A percentile compares a stretch with the other conserved stretches of the same genome.
Conservation (phyloP, 1,140 invertebrate genomes). For the Oedothorax gibbosus region DNA sequence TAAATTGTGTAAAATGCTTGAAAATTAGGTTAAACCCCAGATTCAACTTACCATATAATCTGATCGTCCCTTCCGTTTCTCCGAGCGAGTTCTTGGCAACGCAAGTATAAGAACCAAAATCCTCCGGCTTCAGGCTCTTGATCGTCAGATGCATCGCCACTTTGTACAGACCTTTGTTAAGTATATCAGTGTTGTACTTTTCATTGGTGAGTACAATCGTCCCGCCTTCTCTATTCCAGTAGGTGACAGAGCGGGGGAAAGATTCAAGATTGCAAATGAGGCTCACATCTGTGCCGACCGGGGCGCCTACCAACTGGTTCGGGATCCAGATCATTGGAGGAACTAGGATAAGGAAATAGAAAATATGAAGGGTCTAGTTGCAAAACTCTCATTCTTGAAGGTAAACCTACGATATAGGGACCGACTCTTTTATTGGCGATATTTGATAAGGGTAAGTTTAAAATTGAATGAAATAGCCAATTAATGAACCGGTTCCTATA, state of each 20-base stretch:
- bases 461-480: too few relatives aligned
- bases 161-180: slow-evolving; percentile 61
- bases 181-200: slow-evolving; percentile 34
- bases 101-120: slow-evolving; percentile 89
- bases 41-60: slow-evolving; percentile 84
- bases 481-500: too few relatives aligned
- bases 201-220: slow-evolving; percentile 45
- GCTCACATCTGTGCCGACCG: slow-evolving; percentile 68
- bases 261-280: slow-evolving; percentile 69
- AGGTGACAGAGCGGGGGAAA: slow-evolving; percentile 63
- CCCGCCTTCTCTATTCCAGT: slow-evolving; percentile 63
- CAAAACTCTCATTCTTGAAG: neutral
- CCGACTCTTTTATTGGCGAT: too few relatives aligned
- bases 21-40: too few relatives aligned
- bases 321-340: slow-evolving; percentile 71
- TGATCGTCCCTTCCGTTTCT: slow-evolving; percentile 90
- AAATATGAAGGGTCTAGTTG: neutral
- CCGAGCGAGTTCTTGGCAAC: slow-evolving; percentile 92
- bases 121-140: slow-evolving; percentile 68
- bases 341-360: slow-evolving; percentile 64
- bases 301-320: slow-evolving; percentile 70
- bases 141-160: slow-evolving; percentile 62
- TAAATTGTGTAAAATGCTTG: too few relatives aligned
- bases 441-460: too few relatives aligned
- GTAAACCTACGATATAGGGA: too few relatives aligned